Evolutionary conservation across 2,113 vertebrate genomes (phyloP).

Genomic region (Sylvilagus bachmani): DNA sequence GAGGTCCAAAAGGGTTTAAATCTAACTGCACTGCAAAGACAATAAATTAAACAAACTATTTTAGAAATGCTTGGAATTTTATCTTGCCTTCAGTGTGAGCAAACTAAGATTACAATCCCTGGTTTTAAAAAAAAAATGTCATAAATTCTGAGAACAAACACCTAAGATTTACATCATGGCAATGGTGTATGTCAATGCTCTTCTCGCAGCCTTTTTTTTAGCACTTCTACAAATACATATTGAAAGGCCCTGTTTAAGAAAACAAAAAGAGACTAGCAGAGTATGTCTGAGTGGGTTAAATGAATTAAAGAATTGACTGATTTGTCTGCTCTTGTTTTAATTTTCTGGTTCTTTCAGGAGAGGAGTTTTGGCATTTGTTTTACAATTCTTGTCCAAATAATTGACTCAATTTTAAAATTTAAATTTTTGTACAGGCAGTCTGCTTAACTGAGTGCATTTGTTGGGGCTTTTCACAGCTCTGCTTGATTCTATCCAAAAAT

Average conservation of each 20-base stretch:
- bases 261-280: neutral
- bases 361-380: constrained; percentile 45
- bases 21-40: constrained; percentile 87
- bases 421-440: constrained; percentile 5
- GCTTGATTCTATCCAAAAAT: constrained; percentile 12
- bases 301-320: neutral
- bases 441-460: neutral
- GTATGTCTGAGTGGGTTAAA: neutral
- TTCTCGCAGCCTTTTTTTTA: constrained; percentile 47
- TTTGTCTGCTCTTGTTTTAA: constrained; percentile 14
- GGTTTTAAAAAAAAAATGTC: constrained; percentile 77
- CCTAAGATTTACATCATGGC: constrained; percentile 55
- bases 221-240: neutral
- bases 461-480: neutral
- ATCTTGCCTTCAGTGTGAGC: constrained; percentile 86
- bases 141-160: constrained; percentile 84
- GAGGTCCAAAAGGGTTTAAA: constrained; percentile 88
- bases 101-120: constrained; percentile 78
- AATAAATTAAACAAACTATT: constrained; percentile 91
- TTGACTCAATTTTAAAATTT: constrained; percentile 43
- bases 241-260: neutral
- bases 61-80: constrained; percentile 91
- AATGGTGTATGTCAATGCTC: neutral
- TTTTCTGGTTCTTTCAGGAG: constrained; percentile 44
- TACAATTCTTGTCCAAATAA: constrained; percentile 24